These are phyloP conservation scores for Lophius americanus DNA, from an alignment of 2,797 vertebrate species.

Conservation along the genomic window DNA sequence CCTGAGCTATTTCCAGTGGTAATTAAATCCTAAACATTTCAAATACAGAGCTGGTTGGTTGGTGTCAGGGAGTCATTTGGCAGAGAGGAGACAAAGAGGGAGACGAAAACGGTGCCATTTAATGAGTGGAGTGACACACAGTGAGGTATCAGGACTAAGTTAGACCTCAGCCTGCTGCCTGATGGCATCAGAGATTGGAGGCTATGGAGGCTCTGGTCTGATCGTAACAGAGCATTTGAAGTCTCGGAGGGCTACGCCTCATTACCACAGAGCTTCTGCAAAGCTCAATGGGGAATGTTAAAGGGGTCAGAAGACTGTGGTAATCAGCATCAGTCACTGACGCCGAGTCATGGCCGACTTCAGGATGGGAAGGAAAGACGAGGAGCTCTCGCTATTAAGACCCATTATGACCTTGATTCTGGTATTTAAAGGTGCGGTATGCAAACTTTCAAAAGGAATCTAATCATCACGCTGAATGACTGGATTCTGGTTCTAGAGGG, in stretches of 20 bases:
- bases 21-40: constrained; percentile 97
- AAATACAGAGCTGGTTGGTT: constrained; percentile 67
- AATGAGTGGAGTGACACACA: constrained; percentile 46
- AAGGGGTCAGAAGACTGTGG: constrained; percentile 45
- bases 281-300: constrained; percentile 39
- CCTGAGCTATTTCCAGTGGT: constrained; percentile 94
- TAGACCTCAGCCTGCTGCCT: constrained; percentile 47
- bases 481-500: too few species aligned
- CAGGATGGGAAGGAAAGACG: background rate
- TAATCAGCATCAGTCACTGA: constrained; percentile 45
- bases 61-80: constrained; percentile 70
- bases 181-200: constrained; percentile 44
- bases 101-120: constrained; percentile 41
- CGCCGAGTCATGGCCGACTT: constrained; percentile 11
- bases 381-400: background rate
- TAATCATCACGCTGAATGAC: too few species aligned
- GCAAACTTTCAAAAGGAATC: too few species aligned
- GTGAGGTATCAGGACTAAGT: constrained; percentile 56
- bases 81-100: constrained; percentile 66
- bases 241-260: constrained; percentile 59
- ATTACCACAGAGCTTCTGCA: constrained; percentile 48
- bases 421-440: background rate
- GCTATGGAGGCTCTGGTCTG: constrained; percentile 22
- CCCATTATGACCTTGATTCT: background rate
- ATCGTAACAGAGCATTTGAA: constrained; percentile 48